Base-by-base conservation (phyloP, 2,113 vertebrate species). In the Pseudopodoces humilis region DNA sequence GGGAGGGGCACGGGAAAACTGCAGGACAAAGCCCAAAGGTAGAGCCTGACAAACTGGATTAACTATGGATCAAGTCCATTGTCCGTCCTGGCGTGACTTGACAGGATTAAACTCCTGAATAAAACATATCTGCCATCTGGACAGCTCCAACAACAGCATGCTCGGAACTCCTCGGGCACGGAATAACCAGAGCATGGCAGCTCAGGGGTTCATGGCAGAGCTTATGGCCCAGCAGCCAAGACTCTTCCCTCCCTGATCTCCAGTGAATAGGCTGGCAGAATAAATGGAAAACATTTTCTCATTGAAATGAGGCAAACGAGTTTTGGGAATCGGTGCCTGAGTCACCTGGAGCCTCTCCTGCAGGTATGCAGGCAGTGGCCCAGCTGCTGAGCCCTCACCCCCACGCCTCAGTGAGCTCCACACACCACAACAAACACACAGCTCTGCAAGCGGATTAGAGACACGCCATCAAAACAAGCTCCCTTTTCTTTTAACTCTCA, bases 51-150 rank as follows among this genome's bases (percentile, higher is more conserved):
- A 83, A 88, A 88, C 49, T 53, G 83, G 68, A 93, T 86, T 88
- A 95, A 83, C 65, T 28, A 22, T 7, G 6, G 68, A 71, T 74
- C 71, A 10, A 21, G 4, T 28, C 69, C 82, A 18, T 50, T 86
- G 86, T 88, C 79, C 3, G 0, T n/a, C 85, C 88, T 80, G 79
- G 71, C 10, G 2, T 81, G 90, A 83, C 76, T 65, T 77, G 86
- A 70, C 80, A 81, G 88, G 91, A 96, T 93, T 94, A 92, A 93
- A 80, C n/a, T 94, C 75, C 83, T 76, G 68, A 93, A 95, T 93
- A 80, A 93, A 95, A 95, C 68, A 58, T 71, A 50, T 58, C 60
- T 86, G 76, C 86, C 88, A 92, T 88, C 79, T 92, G 90, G 88
- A 53, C 33, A 88, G 80, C 71, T 63, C 59, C 62, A 69, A 46